These are phyloP conservation scores for Malurus leucopterus DNA, from an alignment of 2,797 vertebrate species.

Conservation along the genomic window DNA sequence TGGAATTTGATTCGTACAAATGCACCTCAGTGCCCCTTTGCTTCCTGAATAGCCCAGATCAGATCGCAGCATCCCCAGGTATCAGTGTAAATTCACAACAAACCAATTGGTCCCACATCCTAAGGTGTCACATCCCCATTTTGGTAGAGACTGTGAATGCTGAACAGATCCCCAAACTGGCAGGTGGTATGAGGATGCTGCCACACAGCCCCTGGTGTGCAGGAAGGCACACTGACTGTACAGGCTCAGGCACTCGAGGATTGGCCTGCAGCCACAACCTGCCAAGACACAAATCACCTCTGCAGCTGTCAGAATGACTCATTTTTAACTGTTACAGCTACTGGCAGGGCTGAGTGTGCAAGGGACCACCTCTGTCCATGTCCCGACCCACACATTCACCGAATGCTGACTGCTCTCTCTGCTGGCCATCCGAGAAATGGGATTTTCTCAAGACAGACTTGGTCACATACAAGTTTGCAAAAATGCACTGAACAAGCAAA, in stretches of 20 bases:
- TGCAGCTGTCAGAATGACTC: background rate
- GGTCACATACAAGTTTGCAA: background rate
- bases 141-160: background rate
- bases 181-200: background rate
- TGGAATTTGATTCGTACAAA: background rate
- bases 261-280: background rate
- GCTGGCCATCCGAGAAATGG: constrained; percentile 34
- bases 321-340: background rate
- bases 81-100: background rate
- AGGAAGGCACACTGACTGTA: background rate
- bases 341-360: background rate
- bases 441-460: background rate
- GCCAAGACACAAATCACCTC: background rate
- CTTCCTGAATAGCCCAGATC: background rate
- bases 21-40: background rate
- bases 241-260: background rate
- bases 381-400: background rate
- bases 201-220: rapidly evolving
- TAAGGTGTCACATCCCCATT: background rate
- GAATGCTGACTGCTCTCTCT: constrained; percentile 49
- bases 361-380: rapidly evolving
- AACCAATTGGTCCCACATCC: background rate
- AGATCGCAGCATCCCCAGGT: background rate
- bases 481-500: background rate
- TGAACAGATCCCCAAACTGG: background rate